Evolutionary conservation across 2,113 vertebrate species (phyloP).

Genomic region (Amblyornis subalaris): DNA sequence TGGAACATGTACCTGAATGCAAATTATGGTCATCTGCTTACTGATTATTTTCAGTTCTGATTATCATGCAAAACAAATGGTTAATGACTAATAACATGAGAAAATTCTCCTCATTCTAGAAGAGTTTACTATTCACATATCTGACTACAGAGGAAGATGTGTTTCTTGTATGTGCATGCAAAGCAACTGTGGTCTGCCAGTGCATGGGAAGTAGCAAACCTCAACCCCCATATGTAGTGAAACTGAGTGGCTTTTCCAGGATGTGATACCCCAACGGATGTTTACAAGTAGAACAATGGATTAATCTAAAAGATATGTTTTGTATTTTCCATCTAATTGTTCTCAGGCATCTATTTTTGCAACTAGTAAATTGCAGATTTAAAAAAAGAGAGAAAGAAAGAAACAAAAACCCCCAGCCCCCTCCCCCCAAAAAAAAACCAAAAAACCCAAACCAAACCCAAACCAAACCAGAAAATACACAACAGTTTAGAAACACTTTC

Average conservation of each 20-base stretch:
- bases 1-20: background rate
- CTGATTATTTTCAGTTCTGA: background rate
- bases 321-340: conserved; percentile 53
- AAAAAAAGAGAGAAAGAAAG: background rate
- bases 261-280: conserved; percentile 28
- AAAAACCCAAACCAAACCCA: background rate
- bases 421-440: accelerated
- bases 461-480: background rate
- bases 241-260: conserved; percentile 62
- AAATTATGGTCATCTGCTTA: background rate
- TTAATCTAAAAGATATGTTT: conserved; percentile 48
- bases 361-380: conserved; percentile 48
- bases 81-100: background rate
- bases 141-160: background rate
- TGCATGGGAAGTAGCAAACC: conserved; percentile 31
- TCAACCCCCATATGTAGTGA: background rate
- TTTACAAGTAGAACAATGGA: conserved; percentile 68
- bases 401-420: background rate
- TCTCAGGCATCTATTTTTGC: conserved; percentile 57
- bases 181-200: background rate
- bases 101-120: background rate
- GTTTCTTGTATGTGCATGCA: background rate
- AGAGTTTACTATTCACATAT: background rate
- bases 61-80: background rate
- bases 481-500: conserved; percentile 15